Percentiles rank a stretch among this genome's conserved stretches.
phyloP scores from a whole-genome alignment of 2,113 vertebrate genomes.

The Oophaga pumilio region DNA sequence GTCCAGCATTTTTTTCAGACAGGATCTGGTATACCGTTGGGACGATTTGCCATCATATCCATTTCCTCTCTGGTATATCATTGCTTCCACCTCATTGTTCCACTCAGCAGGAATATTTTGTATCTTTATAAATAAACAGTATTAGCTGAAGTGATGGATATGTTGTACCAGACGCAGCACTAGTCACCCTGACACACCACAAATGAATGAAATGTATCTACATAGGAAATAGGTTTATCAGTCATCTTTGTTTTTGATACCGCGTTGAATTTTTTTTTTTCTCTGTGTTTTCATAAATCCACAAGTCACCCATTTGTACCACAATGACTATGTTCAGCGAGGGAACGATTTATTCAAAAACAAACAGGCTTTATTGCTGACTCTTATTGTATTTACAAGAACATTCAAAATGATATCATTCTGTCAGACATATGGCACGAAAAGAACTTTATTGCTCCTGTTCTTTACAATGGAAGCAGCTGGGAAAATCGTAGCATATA shows the following conservation, averaged over 20 bases:
- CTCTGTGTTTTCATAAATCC: constrained; percentile 28
- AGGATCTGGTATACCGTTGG: constrained; percentile 51
- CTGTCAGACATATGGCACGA: constrained; percentile 47
- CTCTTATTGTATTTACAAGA: constrained; percentile 55
- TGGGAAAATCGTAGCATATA: constrained; percentile 39
- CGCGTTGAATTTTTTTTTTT: constrained; percentile 8
- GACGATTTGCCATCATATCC: constrained; percentile 50
- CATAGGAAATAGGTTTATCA: constrained; percentile 34
- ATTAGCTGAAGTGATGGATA: constrained; percentile 49
- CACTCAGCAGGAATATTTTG: constrained; percentile 52
- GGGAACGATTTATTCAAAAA: constrained; percentile 42
- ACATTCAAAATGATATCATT: constrained; percentile 56
- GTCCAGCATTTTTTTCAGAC: constrained; percentile 26
- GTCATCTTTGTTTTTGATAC: constrained; percentile 47
- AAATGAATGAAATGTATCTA: constrained; percentile 38
- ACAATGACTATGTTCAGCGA: constrained; percentile 31
- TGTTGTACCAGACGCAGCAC: constrained; percentile 44
- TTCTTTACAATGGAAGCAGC: constrained; percentile 49
- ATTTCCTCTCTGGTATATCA: constrained; percentile 54
- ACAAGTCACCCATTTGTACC: constrained; percentile 3
- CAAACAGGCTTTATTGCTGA: constrained; percentile 50
- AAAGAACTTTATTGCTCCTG: constrained; percentile 50
- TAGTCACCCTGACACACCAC: constrained; percentile 26
- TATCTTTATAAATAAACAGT: constrained; percentile 57
- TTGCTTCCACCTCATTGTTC: constrained; percentile 53